Evolutionary conservation across 2,888 invertebrate genomes (phyloP), one percentile per base, ranked within the genome.

Genomic region (Callyntrura guangdongensis): DNA sequence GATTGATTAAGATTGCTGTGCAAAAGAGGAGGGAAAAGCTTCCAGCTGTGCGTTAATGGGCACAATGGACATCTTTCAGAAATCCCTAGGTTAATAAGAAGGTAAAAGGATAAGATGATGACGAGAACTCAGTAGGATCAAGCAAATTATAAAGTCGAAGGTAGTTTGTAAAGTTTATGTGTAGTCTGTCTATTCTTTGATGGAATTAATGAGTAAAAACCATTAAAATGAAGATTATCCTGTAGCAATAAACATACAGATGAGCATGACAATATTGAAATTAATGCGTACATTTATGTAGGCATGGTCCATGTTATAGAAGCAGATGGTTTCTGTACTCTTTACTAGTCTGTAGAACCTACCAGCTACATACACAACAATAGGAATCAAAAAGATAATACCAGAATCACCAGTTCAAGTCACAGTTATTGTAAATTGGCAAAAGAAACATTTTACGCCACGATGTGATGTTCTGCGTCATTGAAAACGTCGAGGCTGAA

Each of bases 31-130:
- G 22, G 69, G 36, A 64, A 74, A 67, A 17, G 45, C 53, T 88
- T 88, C 87, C 87, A 88, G 87, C 87, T 88, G 87, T 69, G 87
- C 69, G 82, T 36, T 88, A 88, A 88, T 86, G 86, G 86, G 74
- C 25, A 79, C 86, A 79, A 64, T 86, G 36, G 79, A 17, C 49
- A 67, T 88, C 47, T 83, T n/a, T 47, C 11, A 27, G 25, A 6
- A 22, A 20, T 61, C 14, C n/a, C 2, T 27, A 36, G 27, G 47
- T 81, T 61, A 77, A 59, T 45, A 72, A 9, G 17, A 3, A 72
- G 27, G 56, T 56, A 77, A 77, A n/a, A 17, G 9, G 77, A 53
- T 45, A n/a, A 74, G 17, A 49, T 49, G 72, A 45, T 45, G 36
- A 49, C 14, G 9, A 22, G 59, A 20, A 11, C 17, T 25, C 9